These are phyloP conservation scores for Neotragus moschatus DNA, from an alignment of 2,113 vertebrate genomes.

Conservation along the genomic window DNA sequence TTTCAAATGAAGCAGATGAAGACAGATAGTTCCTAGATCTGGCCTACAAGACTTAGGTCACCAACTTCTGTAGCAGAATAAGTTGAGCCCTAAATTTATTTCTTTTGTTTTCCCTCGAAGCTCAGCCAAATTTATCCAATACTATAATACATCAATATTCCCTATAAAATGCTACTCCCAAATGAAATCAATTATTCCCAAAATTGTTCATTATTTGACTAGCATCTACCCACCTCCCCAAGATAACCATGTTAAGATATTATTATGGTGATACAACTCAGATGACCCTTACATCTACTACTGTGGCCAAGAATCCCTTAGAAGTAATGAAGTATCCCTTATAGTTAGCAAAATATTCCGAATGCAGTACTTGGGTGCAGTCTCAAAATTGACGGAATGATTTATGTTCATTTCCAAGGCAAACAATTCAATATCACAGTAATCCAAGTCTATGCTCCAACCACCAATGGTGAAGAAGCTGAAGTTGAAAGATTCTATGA, in stretches of 20 bases:
- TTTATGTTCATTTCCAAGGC: not conserved
- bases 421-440: not conserved
- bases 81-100: not conserved
- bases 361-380: not conserved
- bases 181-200: not conserved
- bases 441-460: not conserved
- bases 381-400: not conserved
- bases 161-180: not conserved
- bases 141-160: not conserved
- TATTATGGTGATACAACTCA: not conserved
- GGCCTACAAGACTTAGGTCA: rapidly evolving
- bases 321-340: not conserved
- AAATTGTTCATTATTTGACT: not conserved
- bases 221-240: rapidly evolving
- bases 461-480: not conserved
- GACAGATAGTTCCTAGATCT: not conserved
- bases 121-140: not conserved
- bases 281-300: not conserved
- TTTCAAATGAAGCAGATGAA: not conserved
- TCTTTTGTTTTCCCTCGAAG: not conserved
- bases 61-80: not conserved
- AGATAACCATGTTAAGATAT: not conserved
- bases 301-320: not conserved
- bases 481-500: not conserved
- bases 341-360: not conserved